A percentile compares a stretch with the other conserved stretches of the same genome.
phyloP scores from a whole-genome alignment of 2,797 vertebrate species.

The Jordanella pulchra region DNA sequence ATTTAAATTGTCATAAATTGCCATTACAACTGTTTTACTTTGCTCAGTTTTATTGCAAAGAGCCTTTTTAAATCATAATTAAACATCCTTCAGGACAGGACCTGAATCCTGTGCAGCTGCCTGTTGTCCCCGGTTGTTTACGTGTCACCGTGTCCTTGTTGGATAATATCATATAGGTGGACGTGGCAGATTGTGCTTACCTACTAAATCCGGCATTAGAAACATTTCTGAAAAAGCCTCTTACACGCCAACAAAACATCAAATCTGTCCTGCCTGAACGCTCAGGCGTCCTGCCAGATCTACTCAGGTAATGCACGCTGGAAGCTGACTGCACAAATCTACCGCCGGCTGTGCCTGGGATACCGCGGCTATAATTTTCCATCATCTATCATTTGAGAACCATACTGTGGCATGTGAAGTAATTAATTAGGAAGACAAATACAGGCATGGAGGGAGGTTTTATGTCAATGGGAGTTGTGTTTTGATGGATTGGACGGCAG shows the following conservation, averaged over 20 bases:
- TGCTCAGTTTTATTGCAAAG: not conserved
- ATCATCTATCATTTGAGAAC: slow-evolving; percentile 77
- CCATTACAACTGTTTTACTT: not conserved
- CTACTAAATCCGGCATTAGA: slow-evolving; percentile 80
- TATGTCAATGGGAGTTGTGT: slow-evolving; percentile 60
- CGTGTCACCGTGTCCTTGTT: slow-evolving; percentile 44
- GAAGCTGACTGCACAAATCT: slow-evolving; percentile 72
- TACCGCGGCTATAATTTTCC: slow-evolving; percentile 65
- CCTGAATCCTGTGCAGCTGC: slow-evolving; percentile 1
- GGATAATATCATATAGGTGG: slow-evolving; percentile 75
- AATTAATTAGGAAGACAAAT: slow-evolving; percentile 80
- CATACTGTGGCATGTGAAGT: slow-evolving; percentile 73
- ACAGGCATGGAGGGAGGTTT: slow-evolving; percentile 64
- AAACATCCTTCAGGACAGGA: not conserved
- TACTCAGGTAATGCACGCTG: slow-evolving; percentile 78
- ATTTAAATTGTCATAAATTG: too few species aligned
- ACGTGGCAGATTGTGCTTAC: slow-evolving; percentile 78
- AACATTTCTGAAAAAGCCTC: slow-evolving; percentile 78
- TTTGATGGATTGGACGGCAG: slow-evolving; percentile 70
- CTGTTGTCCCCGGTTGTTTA: not conserved
- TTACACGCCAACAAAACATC: slow-evolving; percentile 72
- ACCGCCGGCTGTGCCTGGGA: slow-evolving; percentile 72
- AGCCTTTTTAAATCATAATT: not conserved
- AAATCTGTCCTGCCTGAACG: slow-evolving; percentile 76
- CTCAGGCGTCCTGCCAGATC: slow-evolving; percentile 75